Percentiles rank a stretch among this genome's conserved stretches.
phyloP scores from a whole-genome alignment of 2,888 invertebrate species.

The Lamellibrachia satsuma region DNA sequence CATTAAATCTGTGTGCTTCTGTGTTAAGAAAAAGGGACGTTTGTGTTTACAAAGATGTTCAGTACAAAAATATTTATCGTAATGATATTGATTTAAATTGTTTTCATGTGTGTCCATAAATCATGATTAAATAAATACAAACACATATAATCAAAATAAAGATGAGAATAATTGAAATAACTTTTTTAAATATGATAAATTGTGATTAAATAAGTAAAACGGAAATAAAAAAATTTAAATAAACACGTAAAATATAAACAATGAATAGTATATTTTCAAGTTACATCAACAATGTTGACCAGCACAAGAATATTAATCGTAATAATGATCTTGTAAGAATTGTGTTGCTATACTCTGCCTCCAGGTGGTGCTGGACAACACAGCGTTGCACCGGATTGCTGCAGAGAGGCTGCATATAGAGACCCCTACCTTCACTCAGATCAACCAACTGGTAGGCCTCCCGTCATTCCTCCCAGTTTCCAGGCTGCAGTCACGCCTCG shows the following conservation, averaged over 20 bases:
- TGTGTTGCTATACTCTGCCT: not conserved
- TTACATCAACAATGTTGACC: no score
- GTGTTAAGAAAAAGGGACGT: no score
- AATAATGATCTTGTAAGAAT: no score
- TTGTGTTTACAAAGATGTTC: no score
- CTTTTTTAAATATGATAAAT: not conserved
- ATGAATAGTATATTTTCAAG: not conserved
- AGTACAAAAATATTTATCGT: no score
- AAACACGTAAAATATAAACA: not conserved
- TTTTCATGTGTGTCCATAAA: not conserved
- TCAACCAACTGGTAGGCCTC: conserved; percentile 82
- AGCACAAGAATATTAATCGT: no score
- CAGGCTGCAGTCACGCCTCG: no score
- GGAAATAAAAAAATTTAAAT: not conserved
- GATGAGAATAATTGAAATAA: not conserved
- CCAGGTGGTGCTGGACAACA: conserved; percentile 89
- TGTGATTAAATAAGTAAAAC: no score
- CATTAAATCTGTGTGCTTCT: no score
- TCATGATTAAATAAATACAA: not conserved
- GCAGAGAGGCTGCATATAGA: conserved; percentile 89
- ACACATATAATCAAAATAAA: not conserved
- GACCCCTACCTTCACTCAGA: conserved; percentile 95
- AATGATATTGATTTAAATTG: not conserved
- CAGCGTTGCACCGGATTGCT: conserved; percentile 82
- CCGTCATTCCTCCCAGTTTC: not conserved